Base-by-base conservation (phyloP, 1,140 invertebrate genomes). In the Panulirus ornatus region DNA sequence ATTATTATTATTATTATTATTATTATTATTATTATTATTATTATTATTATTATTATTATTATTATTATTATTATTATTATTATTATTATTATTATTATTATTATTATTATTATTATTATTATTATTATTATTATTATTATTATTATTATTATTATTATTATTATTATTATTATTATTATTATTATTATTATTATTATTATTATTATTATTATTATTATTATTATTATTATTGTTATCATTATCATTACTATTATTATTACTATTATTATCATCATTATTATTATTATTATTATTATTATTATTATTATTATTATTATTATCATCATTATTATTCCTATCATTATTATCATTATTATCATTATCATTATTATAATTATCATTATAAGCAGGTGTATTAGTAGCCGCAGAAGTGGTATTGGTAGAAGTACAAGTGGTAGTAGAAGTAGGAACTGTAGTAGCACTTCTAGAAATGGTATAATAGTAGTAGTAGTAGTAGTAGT, bases 201-300 rank as follows among this genome's bases (percentile, higher is more conserved):
- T 19, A 38, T n/a, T n/a, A 75, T 27, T n/a, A 75, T 73, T 9
- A 73, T 11, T 30, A n/a, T 11, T 73, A 27, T 14, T 75, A 75
- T 14, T 30, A 75, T 14, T 14, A 75, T 9, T 73, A 73, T 22
- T 73, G 9, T 22, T 34, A 34, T 11, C 16, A 73, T 22, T 16
- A 73, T 11, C 27, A 34, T 22, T 34, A 34, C 9, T 73, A 73
- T 22, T 73, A 73, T 22, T 73, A 73, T 22, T 73, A 73, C 9
- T 73, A 73, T 22, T 73, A 73, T 22, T 73, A 73, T 22, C 27
- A 73, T 22, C 27, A 73, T 22, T 73, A 73, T 22, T 34, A 73
- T 22, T 73, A 73, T 22, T 73, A 73, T 22, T 73, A 73, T 22
- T 73, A 73, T 22, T 73, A 73, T 22, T 73, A 73, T 22, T 73